These are phyloP conservation scores for Aquatica leii DNA, from an alignment of 2,888 invertebrate species.

Conservation along the genomic window DNA sequence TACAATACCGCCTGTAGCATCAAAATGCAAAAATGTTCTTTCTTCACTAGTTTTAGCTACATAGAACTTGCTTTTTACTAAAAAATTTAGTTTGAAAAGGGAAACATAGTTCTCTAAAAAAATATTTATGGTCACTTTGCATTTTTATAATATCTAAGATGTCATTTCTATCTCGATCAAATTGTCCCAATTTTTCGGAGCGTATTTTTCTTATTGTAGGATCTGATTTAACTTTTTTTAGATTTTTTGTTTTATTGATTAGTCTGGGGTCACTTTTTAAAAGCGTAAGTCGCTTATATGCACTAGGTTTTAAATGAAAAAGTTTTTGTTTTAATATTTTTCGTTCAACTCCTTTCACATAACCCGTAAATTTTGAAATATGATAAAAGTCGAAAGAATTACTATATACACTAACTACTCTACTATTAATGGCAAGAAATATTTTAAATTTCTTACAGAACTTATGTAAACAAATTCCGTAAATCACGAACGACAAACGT, in stretches of 20 bases:
- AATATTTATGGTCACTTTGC: slow-evolving; percentile 33
- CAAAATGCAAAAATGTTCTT: slow-evolving; percentile 35
- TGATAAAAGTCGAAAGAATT: slow-evolving; percentile 4
- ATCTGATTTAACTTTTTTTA: slow-evolving; percentile 34
- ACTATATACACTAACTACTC: background rate
- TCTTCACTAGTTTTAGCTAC: no score
- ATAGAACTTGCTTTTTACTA: slow-evolving; percentile 35
- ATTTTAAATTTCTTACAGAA: slow-evolving; percentile 9
- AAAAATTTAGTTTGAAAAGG: slow-evolving; percentile 36
- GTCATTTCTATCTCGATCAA: background rate
- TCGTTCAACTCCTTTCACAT: background rate
- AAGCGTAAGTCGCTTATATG: background rate
- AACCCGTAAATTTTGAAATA: background rate
- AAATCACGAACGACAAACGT: background rate
- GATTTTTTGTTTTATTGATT: slow-evolving; percentile 6
- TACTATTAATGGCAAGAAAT: background rate
- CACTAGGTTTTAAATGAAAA: background rate
- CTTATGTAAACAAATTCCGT: background rate
- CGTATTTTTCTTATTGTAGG: slow-evolving; percentile 28
- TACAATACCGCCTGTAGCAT: slow-evolving; percentile 39
- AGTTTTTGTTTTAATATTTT: background rate
- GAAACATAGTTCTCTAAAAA: slow-evolving; percentile 32
- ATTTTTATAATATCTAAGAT: slow-evolving; percentile 16
- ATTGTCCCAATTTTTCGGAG: slow-evolving; percentile 22
- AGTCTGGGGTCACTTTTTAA: background rate